These are phyloP conservation scores for Tupaia tana DNA, from an alignment of 2,113 vertebrate genomes.

Conservation along the genomic window DNA sequence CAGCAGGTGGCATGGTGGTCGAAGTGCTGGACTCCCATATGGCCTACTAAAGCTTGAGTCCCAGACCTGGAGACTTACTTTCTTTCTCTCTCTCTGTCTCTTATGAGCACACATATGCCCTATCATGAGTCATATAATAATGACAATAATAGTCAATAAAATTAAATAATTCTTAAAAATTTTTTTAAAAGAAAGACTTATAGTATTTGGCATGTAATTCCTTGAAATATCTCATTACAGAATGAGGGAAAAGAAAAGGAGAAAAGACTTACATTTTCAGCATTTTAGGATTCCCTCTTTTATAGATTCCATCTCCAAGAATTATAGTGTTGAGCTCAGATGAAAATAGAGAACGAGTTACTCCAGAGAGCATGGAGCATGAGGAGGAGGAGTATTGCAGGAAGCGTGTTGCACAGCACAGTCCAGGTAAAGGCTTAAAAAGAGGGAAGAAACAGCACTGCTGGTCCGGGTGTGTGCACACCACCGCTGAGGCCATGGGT, in stretches of 20 bases:
- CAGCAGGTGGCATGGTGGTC: too few relatives aligned
- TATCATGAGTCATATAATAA: too few relatives aligned
- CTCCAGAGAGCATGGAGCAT: background rate
- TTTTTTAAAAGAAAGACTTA: background rate
- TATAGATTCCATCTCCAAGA: background rate
- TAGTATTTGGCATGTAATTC: background rate
- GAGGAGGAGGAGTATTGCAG: background rate
- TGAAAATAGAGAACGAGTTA: background rate
- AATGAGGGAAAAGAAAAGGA: background rate
- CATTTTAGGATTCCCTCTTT: slow-evolving; percentile 28
- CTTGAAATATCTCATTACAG: slow-evolving; percentile 41
- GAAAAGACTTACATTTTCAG: slow-evolving; percentile 9
- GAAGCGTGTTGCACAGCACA: background rate
- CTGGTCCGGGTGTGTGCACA: background rate
- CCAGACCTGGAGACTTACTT: too few relatives aligned
- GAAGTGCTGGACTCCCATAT: too few relatives aligned
- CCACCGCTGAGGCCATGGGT: too few relatives aligned
- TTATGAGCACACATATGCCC: too few relatives aligned
- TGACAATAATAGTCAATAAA: too few relatives aligned
- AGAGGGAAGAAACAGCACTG: background rate
- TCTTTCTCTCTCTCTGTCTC: too few relatives aligned
- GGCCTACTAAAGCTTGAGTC: too few relatives aligned
- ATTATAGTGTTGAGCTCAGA: background rate
- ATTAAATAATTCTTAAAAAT: too few relatives aligned
- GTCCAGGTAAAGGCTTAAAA: background rate